phyloP scores from a whole-genome alignment of 92 coral and sea anemone species.

The Muricea muricata region DNA sequence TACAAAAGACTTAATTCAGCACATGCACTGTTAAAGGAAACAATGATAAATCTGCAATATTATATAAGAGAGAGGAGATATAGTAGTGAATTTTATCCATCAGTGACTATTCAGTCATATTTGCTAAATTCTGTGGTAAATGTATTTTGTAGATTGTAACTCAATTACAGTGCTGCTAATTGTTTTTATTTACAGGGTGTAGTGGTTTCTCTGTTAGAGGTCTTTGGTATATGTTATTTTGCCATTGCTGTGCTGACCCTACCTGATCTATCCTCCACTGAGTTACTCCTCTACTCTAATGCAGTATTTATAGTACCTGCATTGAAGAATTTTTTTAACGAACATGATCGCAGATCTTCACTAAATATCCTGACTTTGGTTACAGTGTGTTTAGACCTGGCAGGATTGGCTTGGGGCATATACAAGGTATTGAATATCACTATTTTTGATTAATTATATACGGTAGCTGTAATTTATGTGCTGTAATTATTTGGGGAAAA shows the following conservation, averaged over 20 bases:
- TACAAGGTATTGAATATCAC: conserved; percentile 28
- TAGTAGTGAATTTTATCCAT: too few relatives aligned
- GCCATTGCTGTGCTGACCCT: conserved; percentile 47
- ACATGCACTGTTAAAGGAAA: too few relatives aligned
- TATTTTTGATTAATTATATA: too few relatives aligned
- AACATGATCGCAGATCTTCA: not conserved
- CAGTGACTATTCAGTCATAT: too few relatives aligned
- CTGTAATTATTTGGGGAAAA: too few relatives aligned
- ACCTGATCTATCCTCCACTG: conserved; percentile 39
- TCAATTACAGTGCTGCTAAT: too few relatives aligned
- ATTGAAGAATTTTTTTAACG: conserved; percentile 15
- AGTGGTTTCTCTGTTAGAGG: conserved; percentile 28
- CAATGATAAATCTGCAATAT: too few relatives aligned
- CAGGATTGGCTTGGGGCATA: conserved; percentile 25
- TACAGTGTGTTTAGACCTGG: conserved; percentile 14
- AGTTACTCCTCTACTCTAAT: conserved; percentile 15
- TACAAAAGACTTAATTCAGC: too few relatives aligned
- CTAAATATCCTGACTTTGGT: not conserved
- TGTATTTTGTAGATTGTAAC: too few relatives aligned
- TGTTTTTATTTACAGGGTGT: not conserved
- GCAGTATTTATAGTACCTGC: conserved; percentile 27
- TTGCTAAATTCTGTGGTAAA: too few relatives aligned
- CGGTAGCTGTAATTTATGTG: too few relatives aligned
- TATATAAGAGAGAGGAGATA: too few relatives aligned
- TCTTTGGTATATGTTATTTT: conserved; percentile 42